Evolutionary conservation across 2,113 vertebrate genomes (phyloP).

Genomic region (Tetraodon nigroviridis): DNA sequence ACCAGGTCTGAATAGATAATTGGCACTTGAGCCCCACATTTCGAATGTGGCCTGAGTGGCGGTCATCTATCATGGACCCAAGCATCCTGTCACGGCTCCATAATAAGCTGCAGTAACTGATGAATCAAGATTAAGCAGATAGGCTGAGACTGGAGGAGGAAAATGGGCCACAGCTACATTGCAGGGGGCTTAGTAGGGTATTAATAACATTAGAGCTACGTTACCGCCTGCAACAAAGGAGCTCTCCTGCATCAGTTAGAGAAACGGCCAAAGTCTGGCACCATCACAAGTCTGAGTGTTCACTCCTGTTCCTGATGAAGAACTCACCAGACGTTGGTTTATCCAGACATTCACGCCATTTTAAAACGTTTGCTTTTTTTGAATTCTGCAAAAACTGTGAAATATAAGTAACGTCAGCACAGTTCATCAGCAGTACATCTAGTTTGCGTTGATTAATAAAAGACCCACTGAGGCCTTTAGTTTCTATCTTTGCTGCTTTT

Average conservation of each 20-base stretch:
- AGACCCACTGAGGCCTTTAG: background rate
- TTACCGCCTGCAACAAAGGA: constrained; percentile 86
- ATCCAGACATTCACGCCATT: constrained; percentile 7
- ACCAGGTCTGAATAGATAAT: constrained; percentile 99
- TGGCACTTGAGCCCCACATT: constrained; percentile 99
- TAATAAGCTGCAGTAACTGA: constrained; percentile 96
- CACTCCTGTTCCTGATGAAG: constrained; percentile 5
- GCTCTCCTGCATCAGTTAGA: constrained; percentile 67
- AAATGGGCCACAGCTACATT: constrained; percentile 85
- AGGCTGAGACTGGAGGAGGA: constrained; percentile 89
- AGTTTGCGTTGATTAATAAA: background rate
- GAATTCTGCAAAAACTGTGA: constrained; percentile 24
- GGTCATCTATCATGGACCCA: constrained; percentile 97
- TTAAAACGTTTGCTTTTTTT: background rate
- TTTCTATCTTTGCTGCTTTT: background rate
- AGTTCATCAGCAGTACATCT: background rate
- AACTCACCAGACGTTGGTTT: constrained; percentile 1
- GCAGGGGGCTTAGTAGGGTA: constrained; percentile 88
- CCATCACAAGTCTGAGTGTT: constrained; percentile 40
- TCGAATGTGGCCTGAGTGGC: constrained; percentile 95
- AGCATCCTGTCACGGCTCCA: constrained; percentile 89
- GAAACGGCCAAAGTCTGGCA: constrained; percentile 25
- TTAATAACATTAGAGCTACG: constrained; percentile 90
- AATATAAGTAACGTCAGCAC: constrained; percentile 14
- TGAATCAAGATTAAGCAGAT: constrained; percentile 96